phyloP scores from a whole-genome alignment of 2,797 vertebrate species.

The Paguma larvata region DNA sequence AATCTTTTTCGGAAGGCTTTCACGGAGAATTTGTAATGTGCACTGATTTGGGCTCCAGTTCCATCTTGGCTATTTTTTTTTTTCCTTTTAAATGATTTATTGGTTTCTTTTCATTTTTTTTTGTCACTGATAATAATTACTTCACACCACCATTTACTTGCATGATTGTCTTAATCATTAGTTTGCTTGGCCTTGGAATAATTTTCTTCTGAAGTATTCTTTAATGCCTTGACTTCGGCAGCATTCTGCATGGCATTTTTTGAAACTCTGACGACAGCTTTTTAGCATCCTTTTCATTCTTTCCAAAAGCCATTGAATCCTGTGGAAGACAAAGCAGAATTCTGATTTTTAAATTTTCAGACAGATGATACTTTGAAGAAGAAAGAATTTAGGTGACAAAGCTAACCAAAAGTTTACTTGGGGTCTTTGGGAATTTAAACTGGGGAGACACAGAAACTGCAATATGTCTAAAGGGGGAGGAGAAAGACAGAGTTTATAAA shows the following conservation, averaged over 20 bases:
- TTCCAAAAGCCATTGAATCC: not conserved
- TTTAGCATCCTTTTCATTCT: not conserved
- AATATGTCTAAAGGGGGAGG: not conserved
- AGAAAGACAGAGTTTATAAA: not conserved
- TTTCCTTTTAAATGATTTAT: not conserved
- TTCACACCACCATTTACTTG: constrained; percentile 35
- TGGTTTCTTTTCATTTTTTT: constrained; percentile 58
- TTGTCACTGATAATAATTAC: constrained; percentile 45
- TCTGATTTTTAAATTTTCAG: not conserved
- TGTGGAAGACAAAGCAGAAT: not conserved
- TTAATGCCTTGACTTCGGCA: constrained; percentile 31
- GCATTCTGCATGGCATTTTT: constrained; percentile 83
- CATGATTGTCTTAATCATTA: not conserved
- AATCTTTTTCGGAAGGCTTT: constrained; percentile 26
- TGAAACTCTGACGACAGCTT: constrained; percentile 86
- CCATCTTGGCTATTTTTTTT: not conserved
- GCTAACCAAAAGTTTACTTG: not conserved
- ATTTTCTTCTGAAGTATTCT: constrained; percentile 66
- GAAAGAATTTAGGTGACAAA: not conserved
- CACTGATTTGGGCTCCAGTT: constrained; percentile 45
- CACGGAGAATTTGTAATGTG: not conserved
- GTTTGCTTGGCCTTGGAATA: not conserved
- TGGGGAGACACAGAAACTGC: not conserved
- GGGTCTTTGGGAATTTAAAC: not conserved
- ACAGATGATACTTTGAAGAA: not conserved